A percentile compares a stretch with the other conserved stretches of the same genome.
These are phyloP conservation scores for Alligator mississippiensis DNA, from an alignment of 2,113 vertebrate species.

Conservation along the genomic window DNA sequence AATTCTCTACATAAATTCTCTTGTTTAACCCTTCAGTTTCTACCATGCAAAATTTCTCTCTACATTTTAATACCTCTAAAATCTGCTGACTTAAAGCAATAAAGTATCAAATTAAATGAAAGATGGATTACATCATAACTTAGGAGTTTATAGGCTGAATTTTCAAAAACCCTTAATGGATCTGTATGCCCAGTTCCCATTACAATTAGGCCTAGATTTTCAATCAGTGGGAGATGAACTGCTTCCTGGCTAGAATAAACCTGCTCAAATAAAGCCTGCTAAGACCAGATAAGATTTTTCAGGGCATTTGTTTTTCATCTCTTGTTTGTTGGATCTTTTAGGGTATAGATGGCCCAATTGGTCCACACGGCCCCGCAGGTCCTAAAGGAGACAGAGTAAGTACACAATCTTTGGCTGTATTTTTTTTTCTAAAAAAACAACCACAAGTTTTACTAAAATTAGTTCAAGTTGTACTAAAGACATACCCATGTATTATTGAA, in stretches of 20 bases:
- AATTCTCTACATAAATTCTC: neutral
- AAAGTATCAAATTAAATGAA: neutral
- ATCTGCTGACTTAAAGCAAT: neutral
- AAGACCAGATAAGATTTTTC: neutral
- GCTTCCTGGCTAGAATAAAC: slow-evolving; percentile 3
- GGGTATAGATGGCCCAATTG: slow-evolving; percentile 92
- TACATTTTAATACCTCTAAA: neutral
- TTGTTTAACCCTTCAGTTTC: neutral
- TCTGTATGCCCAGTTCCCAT: neutral
- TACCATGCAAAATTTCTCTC: slow-evolving; percentile 5
- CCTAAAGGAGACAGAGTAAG: slow-evolving; percentile 98
- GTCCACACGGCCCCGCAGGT: slow-evolving; percentile 94
- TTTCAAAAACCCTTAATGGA: neutral
- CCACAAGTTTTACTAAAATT: neutral
- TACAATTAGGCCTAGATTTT: slow-evolving; percentile 7
- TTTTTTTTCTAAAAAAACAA: neutral
- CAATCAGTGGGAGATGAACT: neutral
- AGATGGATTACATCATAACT: neutral
- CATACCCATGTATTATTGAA: neutral
- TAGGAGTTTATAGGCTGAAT: neutral
- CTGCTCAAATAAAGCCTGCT: neutral
- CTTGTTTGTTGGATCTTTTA: slow-evolving; percentile 63
- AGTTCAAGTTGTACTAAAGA: accelerated
- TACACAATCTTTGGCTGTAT: neutral
- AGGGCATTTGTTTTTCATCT: slow-evolving; percentile 6